Evolutionary conservation across 2,888 invertebrate species (phyloP).

Genomic region (Orgyia antiqua): DNA sequence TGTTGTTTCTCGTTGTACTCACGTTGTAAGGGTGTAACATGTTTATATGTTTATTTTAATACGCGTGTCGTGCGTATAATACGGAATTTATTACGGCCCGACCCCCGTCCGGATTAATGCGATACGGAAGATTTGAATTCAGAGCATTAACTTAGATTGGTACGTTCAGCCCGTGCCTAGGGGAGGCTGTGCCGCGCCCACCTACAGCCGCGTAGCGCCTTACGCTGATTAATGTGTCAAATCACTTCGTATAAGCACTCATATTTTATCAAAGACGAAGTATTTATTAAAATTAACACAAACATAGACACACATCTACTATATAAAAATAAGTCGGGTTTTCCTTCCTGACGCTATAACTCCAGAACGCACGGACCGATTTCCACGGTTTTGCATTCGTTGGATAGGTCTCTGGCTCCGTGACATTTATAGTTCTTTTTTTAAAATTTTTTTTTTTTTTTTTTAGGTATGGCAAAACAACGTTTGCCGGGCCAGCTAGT

Average conservation of each 20-base stretch:
- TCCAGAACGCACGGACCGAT: no score
- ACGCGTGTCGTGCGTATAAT: constrained; percentile 79
- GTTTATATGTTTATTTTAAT: constrained; percentile 79
- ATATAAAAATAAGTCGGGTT: no score
- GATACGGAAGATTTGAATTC: constrained; percentile 78
- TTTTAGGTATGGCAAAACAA: no score
- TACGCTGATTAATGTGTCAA: constrained; percentile 39
- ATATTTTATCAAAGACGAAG: constrained; percentile 11
- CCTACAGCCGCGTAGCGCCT: constrained; percentile 3
- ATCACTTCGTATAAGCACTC: constrained; percentile 8
- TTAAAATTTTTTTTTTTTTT: no score
- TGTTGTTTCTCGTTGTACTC: constrained; percentile 36
- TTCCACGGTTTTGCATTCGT: no score
- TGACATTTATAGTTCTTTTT: no score
- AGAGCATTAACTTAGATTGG: constrained; percentile 74
- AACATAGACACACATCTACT: no score
- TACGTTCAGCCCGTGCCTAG: constrained; percentile 38
- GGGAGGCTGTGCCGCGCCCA: constrained; percentile 11
- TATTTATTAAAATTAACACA: neutral
- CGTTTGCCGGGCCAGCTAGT: no score
- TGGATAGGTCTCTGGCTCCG: no score
- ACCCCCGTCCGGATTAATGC: constrained; percentile 73
- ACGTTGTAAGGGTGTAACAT: constrained; percentile 65
- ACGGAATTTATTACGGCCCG: constrained; percentile 75
- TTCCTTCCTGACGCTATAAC: no score